A percentile compares a stretch with the other conserved stretches of the same genome.
Evolutionary conservation across 2,113 vertebrate species (phyloP).

Genomic region (Puffinus mauretanicus): DNA sequence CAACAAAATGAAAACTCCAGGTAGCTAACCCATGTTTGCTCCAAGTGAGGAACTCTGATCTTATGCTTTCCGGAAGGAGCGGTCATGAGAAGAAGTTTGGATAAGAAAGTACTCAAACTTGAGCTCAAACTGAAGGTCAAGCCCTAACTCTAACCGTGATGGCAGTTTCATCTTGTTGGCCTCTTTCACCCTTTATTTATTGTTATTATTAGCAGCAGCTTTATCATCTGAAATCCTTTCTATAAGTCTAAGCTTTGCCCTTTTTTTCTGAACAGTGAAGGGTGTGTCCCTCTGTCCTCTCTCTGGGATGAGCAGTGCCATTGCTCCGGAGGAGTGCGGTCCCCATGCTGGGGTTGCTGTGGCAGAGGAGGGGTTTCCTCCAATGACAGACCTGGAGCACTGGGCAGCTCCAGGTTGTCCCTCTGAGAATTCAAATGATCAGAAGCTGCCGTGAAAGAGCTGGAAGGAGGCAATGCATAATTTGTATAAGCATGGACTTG

Average conservation of each 20-base stretch:
- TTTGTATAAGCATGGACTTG: not conserved
- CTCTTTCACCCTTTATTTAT: not conserved
- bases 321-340: not conserved
- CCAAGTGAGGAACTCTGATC: not conserved
- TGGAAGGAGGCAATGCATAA: not conserved
- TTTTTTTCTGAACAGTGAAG: not conserved
- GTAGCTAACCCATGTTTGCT: not conserved
- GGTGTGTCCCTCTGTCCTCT: no score
- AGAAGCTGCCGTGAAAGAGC: not conserved
- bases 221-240: not conserved
- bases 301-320: not conserved
- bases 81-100: rapidly evolving
- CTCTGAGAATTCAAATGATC: no score
- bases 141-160: rapidly evolving
- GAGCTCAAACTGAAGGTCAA: not conserved
- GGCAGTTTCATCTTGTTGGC: rapidly evolving
- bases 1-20: not conserved
- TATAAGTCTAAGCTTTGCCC: rapidly evolving
- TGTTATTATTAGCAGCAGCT: not conserved
- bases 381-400: not conserved
- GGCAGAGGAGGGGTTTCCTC: not conserved
- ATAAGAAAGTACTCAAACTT: not conserved
- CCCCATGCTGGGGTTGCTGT: no score
- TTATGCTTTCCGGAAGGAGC: not conserved
- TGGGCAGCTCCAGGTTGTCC: not conserved